These are phyloP conservation scores for Eristalis tenax DNA, from an alignment of 2,888 invertebrate genomes.

Conservation along the genomic window DNA sequence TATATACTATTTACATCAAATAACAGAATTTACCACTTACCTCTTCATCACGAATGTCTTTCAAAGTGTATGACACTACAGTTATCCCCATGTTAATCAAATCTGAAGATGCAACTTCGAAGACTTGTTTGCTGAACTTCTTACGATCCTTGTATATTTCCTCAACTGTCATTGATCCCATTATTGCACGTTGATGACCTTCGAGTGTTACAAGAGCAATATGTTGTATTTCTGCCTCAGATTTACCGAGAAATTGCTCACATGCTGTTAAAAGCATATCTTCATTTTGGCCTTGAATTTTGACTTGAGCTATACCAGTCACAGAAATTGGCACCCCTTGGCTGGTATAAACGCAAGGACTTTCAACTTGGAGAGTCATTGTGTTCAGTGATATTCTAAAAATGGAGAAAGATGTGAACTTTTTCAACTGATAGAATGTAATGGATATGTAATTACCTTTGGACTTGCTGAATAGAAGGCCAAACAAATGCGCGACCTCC, in stretches of 20 bases:
- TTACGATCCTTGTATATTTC: slow-evolving; percentile 98
- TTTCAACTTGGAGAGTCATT: slow-evolving; percentile 98
- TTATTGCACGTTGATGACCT: slow-evolving; percentile 96
- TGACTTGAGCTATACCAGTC: slow-evolving; percentile 98
- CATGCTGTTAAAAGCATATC: slow-evolving; percentile 91
- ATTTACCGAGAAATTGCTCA: slow-evolving; percentile 95
- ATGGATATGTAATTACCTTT: slow-evolving; percentile 83
- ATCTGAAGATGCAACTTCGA: slow-evolving; percentile 97
- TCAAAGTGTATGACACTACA: slow-evolving; percentile 96
- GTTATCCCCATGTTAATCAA: slow-evolving; percentile 98
- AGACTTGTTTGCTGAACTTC: slow-evolving; percentile 96
- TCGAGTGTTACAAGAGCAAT: slow-evolving; percentile 95
- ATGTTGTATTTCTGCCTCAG: slow-evolving; percentile 93
- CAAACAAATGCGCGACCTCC: slow-evolving; percentile 98
- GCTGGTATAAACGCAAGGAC: slow-evolving; percentile 96
- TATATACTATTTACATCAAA: not conserved
- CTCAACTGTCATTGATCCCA: slow-evolving; percentile 98
- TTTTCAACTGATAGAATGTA: not conserved
- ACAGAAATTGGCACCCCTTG: slow-evolving; percentile 98
- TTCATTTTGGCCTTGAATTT: slow-evolving; percentile 88
- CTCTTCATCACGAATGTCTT: slow-evolving; percentile 97
- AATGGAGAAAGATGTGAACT: not conserved
- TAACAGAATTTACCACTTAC: slow-evolving; percentile 82
- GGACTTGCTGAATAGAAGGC: slow-evolving; percentile 94
- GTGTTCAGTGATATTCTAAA: slow-evolving; percentile 95